These are phyloP conservation scores for Tenebrosternarchus preto DNA, from an alignment of 2,113 vertebrate species.

Conservation along the genomic window DNA sequence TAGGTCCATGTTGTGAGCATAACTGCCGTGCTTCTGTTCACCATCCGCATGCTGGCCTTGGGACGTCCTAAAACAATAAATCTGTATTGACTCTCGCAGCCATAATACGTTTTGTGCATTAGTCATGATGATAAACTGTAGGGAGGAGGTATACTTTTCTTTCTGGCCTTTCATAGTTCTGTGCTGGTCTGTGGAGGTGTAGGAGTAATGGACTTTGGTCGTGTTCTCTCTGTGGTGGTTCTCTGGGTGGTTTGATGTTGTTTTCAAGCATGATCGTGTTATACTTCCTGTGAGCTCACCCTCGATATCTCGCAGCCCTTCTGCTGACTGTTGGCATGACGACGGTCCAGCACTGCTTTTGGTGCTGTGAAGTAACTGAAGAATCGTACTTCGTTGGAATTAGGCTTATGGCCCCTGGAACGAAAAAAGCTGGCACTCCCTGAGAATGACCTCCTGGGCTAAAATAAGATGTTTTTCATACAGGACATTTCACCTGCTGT, in stretches of 20 bases:
- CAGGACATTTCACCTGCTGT: neutral
- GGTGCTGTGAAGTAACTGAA: neutral
- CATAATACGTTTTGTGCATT: conserved; percentile 3
- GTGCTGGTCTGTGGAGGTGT: neutral
- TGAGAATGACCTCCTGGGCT: conserved; percentile 15
- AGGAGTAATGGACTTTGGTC: conserved; percentile 28
- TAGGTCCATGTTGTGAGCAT: no score
- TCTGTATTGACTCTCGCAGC: neutral
- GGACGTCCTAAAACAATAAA: neutral
- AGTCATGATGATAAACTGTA: conserved; percentile 28
- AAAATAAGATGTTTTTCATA: conserved; percentile 11
- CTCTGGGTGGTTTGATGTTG: conserved; percentile 30
- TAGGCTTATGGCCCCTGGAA: neutral
- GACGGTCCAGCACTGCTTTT: neutral
- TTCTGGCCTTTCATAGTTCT: conserved; percentile 23
- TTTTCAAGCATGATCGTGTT: neutral
- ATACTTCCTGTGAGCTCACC: conserved; percentile 36
- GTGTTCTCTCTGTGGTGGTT: conserved; percentile 12
- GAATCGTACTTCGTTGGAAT: neutral
- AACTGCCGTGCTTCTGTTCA: neutral
- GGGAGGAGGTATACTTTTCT: neutral
- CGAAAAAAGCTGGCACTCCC: neutral
- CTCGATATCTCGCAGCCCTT: neutral
- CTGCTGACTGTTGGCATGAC: neutral
- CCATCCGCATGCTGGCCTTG: neutral